phyloP scores from a whole-genome alignment of 2,888 invertebrate genomes.

The Drosophila histrio region DNA sequence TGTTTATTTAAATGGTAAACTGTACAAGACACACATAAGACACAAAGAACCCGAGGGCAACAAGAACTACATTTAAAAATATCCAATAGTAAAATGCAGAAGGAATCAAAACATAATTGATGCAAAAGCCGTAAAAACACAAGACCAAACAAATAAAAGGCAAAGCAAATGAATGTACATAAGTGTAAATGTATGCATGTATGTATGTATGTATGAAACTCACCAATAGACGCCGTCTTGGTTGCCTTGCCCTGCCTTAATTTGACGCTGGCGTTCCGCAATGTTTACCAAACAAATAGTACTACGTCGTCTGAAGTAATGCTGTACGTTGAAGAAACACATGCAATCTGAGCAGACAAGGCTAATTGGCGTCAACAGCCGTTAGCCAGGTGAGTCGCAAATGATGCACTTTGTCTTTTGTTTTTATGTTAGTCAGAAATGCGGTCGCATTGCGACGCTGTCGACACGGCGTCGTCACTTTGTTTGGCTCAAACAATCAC shows the following conservation, averaged over 20 bases:
- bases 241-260: conserved; percentile 30
- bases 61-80: conserved; percentile 21
- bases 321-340: conserved; percentile 15
- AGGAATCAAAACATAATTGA: background rate
- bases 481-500: conserved; percentile 16
- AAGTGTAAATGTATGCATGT: background rate
- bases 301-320: conserved; percentile 3
- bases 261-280: conserved; percentile 21
- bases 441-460: conserved; percentile 64
- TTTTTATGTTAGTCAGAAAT: conserved; percentile 44
- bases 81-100: background rate
- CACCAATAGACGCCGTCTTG: conserved; percentile 38
- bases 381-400: conserved; percentile 26
- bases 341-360: conserved; percentile 10
- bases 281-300: conserved; percentile 50
- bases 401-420: conserved; percentile 31
- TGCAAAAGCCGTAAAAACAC: background rate
- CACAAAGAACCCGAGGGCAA: background rate
- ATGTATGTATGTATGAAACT: conserved; percentile 25
- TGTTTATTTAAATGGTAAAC: conserved; percentile 15
- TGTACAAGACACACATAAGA: conserved; percentile 24
- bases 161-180: conserved; percentile 8
- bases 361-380: conserved; percentile 24
- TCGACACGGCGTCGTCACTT: conserved; percentile 61
- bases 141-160: conserved; percentile 28